Base-by-base conservation (phyloP, 2,797 vertebrate genomes). In the Mus caroli region DNA sequence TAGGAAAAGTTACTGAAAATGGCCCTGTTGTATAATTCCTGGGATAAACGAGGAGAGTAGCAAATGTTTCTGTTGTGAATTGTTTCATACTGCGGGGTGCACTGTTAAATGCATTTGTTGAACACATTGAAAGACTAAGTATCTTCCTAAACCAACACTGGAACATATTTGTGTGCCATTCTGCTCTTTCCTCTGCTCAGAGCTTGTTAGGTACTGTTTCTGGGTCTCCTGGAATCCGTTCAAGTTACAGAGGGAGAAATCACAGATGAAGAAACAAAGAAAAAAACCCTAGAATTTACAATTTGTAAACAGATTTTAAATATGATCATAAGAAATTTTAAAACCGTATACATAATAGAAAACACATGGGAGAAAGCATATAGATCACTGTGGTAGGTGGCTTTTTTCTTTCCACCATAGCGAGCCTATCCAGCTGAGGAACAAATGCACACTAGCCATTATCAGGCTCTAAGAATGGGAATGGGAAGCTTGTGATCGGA, bases 11-110 rank as follows among this genome's bases (percentile, higher is more conserved):
- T 97, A 97, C 97, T 97, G 97, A 98, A 97, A 97, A 97, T 98
- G 88, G 92, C 96, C 90, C 93, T 97, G 95, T 96, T 98, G 96
- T 97, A 88, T 97, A 98, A 98, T 97, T 97, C 97, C 97, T 95
- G 96, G 93, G 96, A 96, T 97, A 97, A 97, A 97, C 96, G 90
- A 95, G 92, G 95, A 91, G 93, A 96, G 94, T 95, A 97, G 94
- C 95, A 97, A 97, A 97, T 98, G 96, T 97, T 97, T 98, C 97
- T 97, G 97, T 97, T 97, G 96, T 97, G 97, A 97, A 97, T 94
- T 96, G 90, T 97, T 96, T 97, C 95, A 97, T 92, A 93, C 94
- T 1, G 13, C 97, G 97, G 95, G 96, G 91, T 97, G 93, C 93
- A 96, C 97, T 97, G 97, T 97, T 96, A 97, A 98, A 97, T 96